phyloP scores from a whole-genome alignment of 1,140 invertebrate species.

The Aphelinus atriplicis region DNA sequence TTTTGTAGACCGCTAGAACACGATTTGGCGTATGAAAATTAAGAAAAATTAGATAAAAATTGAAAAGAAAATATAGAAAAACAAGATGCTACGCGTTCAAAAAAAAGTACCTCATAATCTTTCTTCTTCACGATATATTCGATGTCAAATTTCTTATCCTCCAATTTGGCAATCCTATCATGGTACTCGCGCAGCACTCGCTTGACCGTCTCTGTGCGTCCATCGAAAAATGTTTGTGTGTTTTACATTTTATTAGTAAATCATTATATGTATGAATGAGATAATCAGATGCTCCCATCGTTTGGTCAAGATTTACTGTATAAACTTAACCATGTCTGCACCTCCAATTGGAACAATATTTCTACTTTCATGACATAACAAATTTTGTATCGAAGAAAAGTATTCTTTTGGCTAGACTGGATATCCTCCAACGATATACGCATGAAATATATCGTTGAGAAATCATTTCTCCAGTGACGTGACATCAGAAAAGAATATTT shows the following conservation, averaged over 20 bases:
- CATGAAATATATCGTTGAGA: no score
- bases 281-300: no score
- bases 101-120: conserved; percentile 85
- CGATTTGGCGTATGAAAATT: conserved; percentile 29
- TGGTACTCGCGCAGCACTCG: conserved; percentile 88
- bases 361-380: no score
- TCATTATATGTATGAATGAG: no score
- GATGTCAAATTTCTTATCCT: conserved; percentile 97
- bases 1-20: conserved; percentile 1
- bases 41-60: conserved; percentile 35
- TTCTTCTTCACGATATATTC: conserved; percentile 97
- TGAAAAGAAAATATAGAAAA: conserved; percentile 21
- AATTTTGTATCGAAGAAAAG: no score
- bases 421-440: no score
- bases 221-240: conserved; percentile 13
- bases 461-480: no score
- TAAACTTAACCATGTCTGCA: no score
- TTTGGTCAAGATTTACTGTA: no score
- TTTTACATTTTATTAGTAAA: conserved; percentile 10
- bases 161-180: conserved; percentile 85
- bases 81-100: conserved; percentile 24
- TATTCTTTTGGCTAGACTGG: no score
- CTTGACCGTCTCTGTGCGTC: conserved; percentile 71
- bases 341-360: no score
- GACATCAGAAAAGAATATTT: no score